These are phyloP conservation scores for Sceloporus undulatus DNA, from an alignment of 2,113 vertebrate species.

Conservation along the genomic window DNA sequence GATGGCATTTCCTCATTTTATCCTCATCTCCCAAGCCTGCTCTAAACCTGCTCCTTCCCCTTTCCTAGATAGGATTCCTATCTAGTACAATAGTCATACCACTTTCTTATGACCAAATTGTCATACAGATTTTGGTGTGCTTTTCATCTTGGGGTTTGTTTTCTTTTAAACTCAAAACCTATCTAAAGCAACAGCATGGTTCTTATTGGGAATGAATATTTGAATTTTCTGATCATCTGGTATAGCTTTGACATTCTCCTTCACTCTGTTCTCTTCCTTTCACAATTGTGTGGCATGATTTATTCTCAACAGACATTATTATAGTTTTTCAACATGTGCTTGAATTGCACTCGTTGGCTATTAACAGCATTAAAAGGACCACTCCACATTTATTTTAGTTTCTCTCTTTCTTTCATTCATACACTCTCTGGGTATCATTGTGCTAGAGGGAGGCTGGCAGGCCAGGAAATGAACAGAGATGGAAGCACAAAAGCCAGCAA, in stretches of 20 bases:
- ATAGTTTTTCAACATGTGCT: neutral
- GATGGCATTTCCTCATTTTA: neutral
- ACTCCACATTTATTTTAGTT: neutral
- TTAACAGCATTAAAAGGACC: neutral
- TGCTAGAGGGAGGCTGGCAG: neutral
- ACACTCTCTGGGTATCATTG: neutral
- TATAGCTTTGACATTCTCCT: no score
- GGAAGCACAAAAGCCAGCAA: neutral
- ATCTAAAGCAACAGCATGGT: neutral
- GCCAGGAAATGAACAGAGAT: no score
- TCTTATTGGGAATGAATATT: accelerated
- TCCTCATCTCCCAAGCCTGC: neutral
- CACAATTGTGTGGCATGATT: neutral
- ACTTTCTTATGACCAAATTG: neutral
- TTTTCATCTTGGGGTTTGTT: neutral
- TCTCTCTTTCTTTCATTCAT: accelerated
- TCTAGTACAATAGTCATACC: neutral
- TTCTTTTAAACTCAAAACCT: accelerated
- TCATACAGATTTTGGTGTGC: neutral
- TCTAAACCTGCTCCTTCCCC: neutral
- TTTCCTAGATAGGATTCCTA: no score
- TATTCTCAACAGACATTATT: neutral
- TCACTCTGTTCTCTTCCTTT: neutral
- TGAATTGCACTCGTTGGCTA: accelerated
- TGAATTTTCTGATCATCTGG: neutral